Percentiles rank a stretch among this genome's conserved stretches.
Evolutionary conservation across 2,888 invertebrate genomes (phyloP).

Genomic region (Drosophila mulleri): DNA sequence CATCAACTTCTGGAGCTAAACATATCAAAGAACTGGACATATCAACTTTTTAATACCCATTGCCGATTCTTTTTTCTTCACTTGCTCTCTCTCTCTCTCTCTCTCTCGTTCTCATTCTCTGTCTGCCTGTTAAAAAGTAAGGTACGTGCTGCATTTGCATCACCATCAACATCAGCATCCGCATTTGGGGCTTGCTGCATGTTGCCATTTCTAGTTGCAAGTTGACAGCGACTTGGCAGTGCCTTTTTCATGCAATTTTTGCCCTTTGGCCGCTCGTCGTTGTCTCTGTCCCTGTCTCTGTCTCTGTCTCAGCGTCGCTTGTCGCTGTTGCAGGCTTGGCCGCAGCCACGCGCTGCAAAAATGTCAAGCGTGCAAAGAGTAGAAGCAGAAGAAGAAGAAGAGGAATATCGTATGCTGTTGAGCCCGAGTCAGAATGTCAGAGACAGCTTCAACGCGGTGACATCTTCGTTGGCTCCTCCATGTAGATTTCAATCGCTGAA

Average conservation of each 20-base stretch:
- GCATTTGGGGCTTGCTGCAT: slow-evolving; percentile 10
- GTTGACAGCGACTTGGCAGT: slow-evolving; percentile 26
- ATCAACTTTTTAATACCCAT: slow-evolving; percentile 3
- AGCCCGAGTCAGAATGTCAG: slow-evolving; percentile 34
- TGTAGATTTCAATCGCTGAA: slow-evolving; percentile 40
- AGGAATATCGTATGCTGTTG: slow-evolving; percentile 13
- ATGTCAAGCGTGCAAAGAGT: slow-evolving; percentile 55
- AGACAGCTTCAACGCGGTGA: slow-evolving; percentile 31
- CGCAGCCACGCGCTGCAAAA: slow-evolving; percentile 52
- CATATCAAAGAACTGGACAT: slow-evolving; percentile 38
- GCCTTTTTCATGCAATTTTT: slow-evolving; percentile 57
- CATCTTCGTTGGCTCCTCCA: slow-evolving; percentile 45
- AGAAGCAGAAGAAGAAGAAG: neutral
- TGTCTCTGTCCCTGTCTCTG: neutral
- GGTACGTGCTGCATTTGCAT: slow-evolving; percentile 51
- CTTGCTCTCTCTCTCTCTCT: neutral
- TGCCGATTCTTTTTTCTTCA: neutral
- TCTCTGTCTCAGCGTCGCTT: neutral
- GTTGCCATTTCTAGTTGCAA: slow-evolving; percentile 15
- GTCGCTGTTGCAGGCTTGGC: slow-evolving; percentile 23
- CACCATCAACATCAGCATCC: slow-evolving; percentile 34
- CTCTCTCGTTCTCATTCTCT: neutral
- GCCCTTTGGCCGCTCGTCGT: slow-evolving; percentile 47
- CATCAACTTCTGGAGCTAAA: slow-evolving; percentile 6
- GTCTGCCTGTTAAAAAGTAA: neutral